Evolutionary conservation across 2,888 invertebrate genomes (phyloP).

Genomic region (Tenthredo distinguenda): DNA sequence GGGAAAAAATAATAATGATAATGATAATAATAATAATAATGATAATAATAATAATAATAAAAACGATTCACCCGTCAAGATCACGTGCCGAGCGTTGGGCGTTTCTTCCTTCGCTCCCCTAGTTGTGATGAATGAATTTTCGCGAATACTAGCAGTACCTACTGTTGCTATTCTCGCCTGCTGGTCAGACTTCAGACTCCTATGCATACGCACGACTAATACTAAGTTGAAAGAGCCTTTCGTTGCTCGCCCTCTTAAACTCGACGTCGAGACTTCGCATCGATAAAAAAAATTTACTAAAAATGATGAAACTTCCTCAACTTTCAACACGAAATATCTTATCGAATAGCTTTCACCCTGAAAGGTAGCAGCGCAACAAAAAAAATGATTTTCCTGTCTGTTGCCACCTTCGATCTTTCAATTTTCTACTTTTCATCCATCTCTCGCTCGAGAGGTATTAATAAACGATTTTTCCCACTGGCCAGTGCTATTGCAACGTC

Average conservation of each 20-base stretch:
- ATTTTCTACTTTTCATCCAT: slow-evolving; percentile 40
- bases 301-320: background rate
- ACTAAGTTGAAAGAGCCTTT: background rate
- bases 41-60: background rate
- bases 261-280: background rate
- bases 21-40: background rate
- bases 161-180: background rate
- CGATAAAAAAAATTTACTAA: background rate
- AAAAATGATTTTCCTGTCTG: background rate
- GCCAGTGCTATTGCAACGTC: background rate
- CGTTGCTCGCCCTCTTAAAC: background rate
- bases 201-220: background rate
- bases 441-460: slow-evolving; percentile 20
- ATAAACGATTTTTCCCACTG: slow-evolving; percentile 34
- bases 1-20: background rate
- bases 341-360: background rate
- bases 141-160: background rate
- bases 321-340: background rate
- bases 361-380: background rate
- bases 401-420: background rate
- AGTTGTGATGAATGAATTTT: slow-evolving; percentile 27
- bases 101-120: background rate
- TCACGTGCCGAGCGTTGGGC: background rate
- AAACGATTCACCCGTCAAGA: slow-evolving; percentile 35
- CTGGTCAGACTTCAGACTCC: background rate